Conservation (phyloP, 2,797 vertebrate species). For the Morus bassanus region DNA sequence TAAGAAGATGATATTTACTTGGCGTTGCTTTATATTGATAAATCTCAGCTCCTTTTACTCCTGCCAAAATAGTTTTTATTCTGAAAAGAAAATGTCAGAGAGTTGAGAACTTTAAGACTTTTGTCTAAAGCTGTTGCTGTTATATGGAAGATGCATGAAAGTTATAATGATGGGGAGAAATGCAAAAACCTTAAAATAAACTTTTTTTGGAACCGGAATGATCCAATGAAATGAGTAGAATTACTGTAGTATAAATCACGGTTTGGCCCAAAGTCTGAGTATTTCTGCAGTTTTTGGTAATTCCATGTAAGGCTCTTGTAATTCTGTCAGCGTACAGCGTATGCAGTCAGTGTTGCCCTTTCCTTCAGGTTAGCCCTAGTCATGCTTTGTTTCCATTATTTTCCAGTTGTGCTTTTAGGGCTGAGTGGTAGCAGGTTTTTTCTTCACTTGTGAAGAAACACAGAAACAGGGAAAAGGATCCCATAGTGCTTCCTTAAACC, state of each 20-base stretch:
- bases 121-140: background rate
- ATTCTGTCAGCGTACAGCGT: background rate
- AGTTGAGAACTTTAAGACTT: background rate
- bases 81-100: background rate
- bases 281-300: background rate
- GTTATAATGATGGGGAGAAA: background rate
- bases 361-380: background rate
- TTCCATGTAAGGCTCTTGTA: background rate
- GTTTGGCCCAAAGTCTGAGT: constrained; percentile 10
- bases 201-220: background rate
- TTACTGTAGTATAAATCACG: constrained; percentile 1
- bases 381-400: background rate
- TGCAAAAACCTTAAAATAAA: constrained; percentile 7
- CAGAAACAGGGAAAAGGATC: background rate
- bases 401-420: background rate
- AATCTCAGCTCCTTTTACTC: background rate
- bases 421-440: background rate
- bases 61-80: constrained; percentile 9
- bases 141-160: background rate
- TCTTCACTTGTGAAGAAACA: background rate
- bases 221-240: background rate
- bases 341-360: background rate
- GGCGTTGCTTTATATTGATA: background rate
- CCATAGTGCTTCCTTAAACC: background rate
- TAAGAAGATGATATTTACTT: constrained; percentile 2